Base-by-base conservation (phyloP, 2,797 vertebrate genomes). In the Pteropus rufus region DNA sequence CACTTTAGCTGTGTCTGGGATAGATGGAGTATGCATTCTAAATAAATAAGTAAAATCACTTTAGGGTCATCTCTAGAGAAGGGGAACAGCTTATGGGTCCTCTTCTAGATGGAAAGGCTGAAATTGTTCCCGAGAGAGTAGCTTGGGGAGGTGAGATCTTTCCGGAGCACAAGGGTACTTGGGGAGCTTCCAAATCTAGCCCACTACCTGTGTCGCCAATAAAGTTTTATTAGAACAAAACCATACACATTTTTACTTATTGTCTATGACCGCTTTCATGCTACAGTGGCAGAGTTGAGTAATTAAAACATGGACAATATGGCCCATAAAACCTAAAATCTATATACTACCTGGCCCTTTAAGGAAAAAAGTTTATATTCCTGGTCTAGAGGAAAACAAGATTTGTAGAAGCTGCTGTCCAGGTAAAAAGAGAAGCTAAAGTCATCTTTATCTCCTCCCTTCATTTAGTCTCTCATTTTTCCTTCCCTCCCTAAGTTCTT, bases 1-100 rank as follows among this genome's bases (percentile, higher is more conserved):
- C 75, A 39, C 91, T 85, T 97, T 95, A 97, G 84, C 58, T 95
- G 77, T 93, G 65, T 89, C 91, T 94, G 86, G 89, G 79, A 29
- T 75, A 82, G 69, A 11, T 83, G 49, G 46, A 29, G 49, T 36
- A 73, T 39, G 75, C 62, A 62, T 83, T 96, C 91, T 80, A 89
- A 95, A 52, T 80, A 82, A 96, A 93, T 93, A 90, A 82, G 70
- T 54, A 29, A 91, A 94, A 72, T 70, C 3, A 49, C 14, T 46
- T 76, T 79, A 70, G 56, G 84, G 2, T 60, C 15, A 14, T 84
- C 56, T 96, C 79, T 70, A 31, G n/a, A 92, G 64, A 89, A 52
- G 49, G 36, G 89, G 36, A 79, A 16, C 9, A 81, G 31, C 69
- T 88, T 23, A 0, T 5, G 10, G 46, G 14, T 83, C 39, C 58